Conservation (phyloP, 1,140 invertebrate genomes). For the Caenorhabditis brenneri region DNA sequence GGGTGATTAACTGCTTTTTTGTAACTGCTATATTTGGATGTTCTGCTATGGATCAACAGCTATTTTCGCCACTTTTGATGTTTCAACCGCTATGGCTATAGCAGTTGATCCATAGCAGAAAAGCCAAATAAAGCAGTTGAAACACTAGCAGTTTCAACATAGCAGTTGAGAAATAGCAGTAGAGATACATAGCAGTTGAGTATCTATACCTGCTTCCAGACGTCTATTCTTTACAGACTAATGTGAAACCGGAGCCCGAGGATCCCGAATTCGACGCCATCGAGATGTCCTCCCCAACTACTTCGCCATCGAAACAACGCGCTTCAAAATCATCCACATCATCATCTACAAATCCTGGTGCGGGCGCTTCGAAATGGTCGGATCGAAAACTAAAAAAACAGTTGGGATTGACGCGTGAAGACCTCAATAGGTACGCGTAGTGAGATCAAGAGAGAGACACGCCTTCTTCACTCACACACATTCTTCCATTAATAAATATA, state of each 20-base stretch:
- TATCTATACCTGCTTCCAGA: too few relatives aligned
- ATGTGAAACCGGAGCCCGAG: background rate
- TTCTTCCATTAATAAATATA: background rate
- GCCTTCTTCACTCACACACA: background rate
- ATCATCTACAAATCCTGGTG: background rate
- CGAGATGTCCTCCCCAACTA: background rate
- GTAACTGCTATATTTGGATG: too few relatives aligned
- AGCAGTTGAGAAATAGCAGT: too few relatives aligned
- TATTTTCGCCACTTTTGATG: too few relatives aligned
- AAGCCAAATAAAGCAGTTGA: too few relatives aligned
- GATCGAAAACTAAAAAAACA: conserved; percentile 18
- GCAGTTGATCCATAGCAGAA: too few relatives aligned
- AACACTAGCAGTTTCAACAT: too few relatives aligned
- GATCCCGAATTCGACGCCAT: background rate
- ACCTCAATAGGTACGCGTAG: conserved; percentile 43
- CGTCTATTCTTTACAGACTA: background rate
- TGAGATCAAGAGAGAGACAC: background rate
- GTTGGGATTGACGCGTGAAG: conserved; percentile 37
- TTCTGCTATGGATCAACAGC: too few relatives aligned
- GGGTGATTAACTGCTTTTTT: too few relatives aligned
- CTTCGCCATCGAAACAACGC: background rate
- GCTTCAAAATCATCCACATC: background rate
- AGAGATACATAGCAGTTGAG: too few relatives aligned
- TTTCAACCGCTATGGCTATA: too few relatives aligned
- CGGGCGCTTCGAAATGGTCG: background rate